Percentiles rank a stretch among this genome's conserved stretches.
These are phyloP conservation scores for Archilochus colubris DNA, from an alignment of 2,113 vertebrate species.

Conservation along the genomic window DNA sequence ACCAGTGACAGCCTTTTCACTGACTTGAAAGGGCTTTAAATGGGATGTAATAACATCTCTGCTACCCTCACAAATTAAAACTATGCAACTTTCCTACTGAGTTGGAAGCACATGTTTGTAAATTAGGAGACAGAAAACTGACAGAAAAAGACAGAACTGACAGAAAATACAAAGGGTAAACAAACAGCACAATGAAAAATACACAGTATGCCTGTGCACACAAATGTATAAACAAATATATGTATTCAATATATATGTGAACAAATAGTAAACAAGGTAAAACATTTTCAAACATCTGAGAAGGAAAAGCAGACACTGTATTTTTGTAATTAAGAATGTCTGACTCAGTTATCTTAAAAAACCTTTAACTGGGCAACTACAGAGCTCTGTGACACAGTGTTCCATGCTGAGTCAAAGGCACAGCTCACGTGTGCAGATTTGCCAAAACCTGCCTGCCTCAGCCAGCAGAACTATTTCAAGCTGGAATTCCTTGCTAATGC, in stretches of 20 bases:
- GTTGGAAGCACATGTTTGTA: background rate
- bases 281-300: background rate
- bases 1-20: background rate
- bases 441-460: conserved; percentile 33
- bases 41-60: background rate
- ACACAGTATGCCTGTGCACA: rapidly evolving
- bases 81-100: background rate
- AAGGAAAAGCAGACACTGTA: background rate
- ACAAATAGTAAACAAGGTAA: background rate
- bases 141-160: background rate
- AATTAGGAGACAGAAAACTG: background rate
- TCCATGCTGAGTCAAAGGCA: conserved; percentile 43
- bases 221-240: background rate
- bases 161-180: background rate
- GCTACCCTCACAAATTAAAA: background rate
- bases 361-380: background rate
- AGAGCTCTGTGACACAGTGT: background rate
- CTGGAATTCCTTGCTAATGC: background rate
- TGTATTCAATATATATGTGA: background rate
- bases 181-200: background rate
- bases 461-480: background rate
- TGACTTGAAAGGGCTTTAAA: background rate
- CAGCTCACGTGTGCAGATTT: conserved; percentile 1
- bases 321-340: conserved; percentile 21
- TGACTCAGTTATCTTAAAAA: conserved; percentile 13